Conservation (phyloP, 2,888 invertebrate genomes). For the Icerya purchasi region DNA sequence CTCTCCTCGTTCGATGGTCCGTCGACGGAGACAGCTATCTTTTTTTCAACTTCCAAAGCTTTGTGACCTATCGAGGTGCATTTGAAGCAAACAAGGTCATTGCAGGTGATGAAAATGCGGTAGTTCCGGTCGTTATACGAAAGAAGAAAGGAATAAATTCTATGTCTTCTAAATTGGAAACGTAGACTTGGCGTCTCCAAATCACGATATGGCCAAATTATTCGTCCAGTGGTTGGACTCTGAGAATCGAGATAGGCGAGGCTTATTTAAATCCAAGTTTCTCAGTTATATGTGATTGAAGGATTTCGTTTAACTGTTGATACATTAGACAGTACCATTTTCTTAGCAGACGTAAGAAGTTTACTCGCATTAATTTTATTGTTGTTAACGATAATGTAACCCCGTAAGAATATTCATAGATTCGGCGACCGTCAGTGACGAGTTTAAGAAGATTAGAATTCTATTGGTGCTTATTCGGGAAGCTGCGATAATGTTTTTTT, state of each 20-base stretch:
- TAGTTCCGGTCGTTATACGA: background rate
- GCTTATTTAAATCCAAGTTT: background rate
- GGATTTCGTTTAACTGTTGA: background rate
- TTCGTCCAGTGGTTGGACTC: background rate
- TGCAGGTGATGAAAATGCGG: background rate
- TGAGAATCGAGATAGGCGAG: background rate
- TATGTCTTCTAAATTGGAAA: too few species aligned
- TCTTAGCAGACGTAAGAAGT: background rate
- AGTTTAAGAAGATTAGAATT: too few species aligned
- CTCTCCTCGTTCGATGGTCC: too few species aligned
- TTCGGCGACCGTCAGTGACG: too few species aligned
- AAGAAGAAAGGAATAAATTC: too few species aligned
- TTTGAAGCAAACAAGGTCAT: background rate
- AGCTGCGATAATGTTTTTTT: too few species aligned
- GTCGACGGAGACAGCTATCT: background rate
- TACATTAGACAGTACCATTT: background rate
- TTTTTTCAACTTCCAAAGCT: background rate
- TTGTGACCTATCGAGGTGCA: background rate
- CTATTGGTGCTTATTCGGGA: too few species aligned
- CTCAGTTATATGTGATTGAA: background rate
- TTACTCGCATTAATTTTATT: background rate
- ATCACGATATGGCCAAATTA: background rate
- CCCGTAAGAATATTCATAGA: background rate
- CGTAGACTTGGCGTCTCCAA: background rate
- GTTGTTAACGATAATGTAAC: background rate